A percentile compares a stretch with the other conserved stretches of the same genome.
phyloP scores from a whole-genome alignment of 2,113 vertebrate genomes.

The Colistium nudipinnis region DNA sequence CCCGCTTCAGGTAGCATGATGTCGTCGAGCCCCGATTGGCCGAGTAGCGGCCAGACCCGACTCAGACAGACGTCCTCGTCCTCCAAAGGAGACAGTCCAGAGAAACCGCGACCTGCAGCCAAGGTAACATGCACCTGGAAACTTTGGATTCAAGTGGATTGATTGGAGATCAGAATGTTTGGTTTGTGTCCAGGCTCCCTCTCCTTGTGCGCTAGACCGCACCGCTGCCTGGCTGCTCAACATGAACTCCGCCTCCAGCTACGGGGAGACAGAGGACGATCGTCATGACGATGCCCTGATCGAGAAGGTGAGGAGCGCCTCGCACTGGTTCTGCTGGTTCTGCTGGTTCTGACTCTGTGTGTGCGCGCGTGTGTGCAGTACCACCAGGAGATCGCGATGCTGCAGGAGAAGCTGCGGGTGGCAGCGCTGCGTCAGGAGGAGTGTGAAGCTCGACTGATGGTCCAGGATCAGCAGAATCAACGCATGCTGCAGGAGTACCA shows the following conservation, averaged over 20 bases:
- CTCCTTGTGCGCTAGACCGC: constrained; percentile 95
- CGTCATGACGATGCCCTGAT: constrained; percentile 87
- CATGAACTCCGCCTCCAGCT: constrained; percentile 91
- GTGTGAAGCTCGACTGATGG: constrained; percentile 90
- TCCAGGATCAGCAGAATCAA: constrained; percentile 96
- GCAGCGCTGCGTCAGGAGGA: constrained; percentile 94
- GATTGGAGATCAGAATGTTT: too few relatives aligned
- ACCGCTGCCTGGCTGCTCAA: constrained; percentile 98
- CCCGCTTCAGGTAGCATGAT: constrained; percentile 93
- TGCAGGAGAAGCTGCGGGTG: constrained; percentile 94
- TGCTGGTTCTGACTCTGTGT: constrained; percentile 5
- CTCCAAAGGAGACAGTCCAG: constrained; percentile 96
- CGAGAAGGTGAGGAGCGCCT: constrained; percentile 88
- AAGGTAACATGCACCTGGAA: too few relatives aligned
- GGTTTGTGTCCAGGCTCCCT: constrained; percentile 90
- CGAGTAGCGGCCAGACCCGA: constrained; percentile 75
- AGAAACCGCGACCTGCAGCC: constrained; percentile 73
- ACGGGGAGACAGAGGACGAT: constrained; percentile 92
- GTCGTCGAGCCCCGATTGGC: constrained; percentile 85
- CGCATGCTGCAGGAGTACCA: constrained; percentile 97
- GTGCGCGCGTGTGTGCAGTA: constrained; percentile 75
- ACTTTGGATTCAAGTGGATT: too few relatives aligned
- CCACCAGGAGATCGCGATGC: constrained; percentile 92
- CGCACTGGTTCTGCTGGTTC: not conserved
- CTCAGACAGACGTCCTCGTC: constrained; percentile 93